phyloP scores from a whole-genome alignment of 1,140 invertebrate genomes.

The Brachionus manjavacas region DNA sequence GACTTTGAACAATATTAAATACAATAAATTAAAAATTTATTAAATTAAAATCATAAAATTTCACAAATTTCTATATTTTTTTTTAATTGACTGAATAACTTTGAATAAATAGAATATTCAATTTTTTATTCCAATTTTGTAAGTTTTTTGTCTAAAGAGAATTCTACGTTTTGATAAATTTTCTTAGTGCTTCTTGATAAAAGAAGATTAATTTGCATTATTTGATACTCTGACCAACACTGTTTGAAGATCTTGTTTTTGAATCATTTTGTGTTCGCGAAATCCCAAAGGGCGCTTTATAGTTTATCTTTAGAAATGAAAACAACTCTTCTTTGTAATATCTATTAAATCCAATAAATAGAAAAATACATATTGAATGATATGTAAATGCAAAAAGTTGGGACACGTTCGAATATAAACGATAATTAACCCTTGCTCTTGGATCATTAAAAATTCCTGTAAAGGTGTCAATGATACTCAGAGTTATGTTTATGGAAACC shows the following conservation, averaged over 20 bases:
- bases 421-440: background rate
- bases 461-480: background rate
- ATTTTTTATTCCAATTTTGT: too few relatives aligned
- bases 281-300: background rate
- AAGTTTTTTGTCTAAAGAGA: too few relatives aligned
- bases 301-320: background rate
- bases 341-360: background rate
- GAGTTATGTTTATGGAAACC: conserved; percentile 4
- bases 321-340: background rate
- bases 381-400: conserved; percentile 23
- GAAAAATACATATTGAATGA: conserved; percentile 8
- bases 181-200: too few relatives aligned
- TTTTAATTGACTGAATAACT: too few relatives aligned
- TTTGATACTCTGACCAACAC: background rate
- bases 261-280: background rate
- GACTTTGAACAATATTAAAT: too few relatives aligned
- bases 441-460: background rate
- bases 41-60: too few relatives aligned
- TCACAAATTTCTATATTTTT: too few relatives aligned
- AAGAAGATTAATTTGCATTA: background rate
- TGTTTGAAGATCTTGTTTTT: background rate
- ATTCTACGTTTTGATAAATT: too few relatives aligned
- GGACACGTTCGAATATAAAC: background rate
- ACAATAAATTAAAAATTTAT: too few relatives aligned
- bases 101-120: too few relatives aligned